Percentiles rank a stretch among this genome's conserved stretches.
These are phyloP conservation scores for Pelochelys cantorii DNA, from an alignment of 2,797 vertebrate species.

Conservation along the genomic window DNA sequence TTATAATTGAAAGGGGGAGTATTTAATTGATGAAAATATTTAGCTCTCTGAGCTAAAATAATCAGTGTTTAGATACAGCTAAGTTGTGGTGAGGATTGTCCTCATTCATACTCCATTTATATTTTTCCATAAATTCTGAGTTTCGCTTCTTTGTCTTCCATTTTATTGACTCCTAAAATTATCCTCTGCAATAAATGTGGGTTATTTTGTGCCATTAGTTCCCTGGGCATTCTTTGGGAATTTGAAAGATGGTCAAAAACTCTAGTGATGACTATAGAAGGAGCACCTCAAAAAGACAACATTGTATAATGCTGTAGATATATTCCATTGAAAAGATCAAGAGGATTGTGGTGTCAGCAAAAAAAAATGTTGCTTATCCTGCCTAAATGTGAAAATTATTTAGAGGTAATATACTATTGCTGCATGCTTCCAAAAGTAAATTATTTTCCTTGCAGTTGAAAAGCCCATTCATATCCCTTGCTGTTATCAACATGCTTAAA, in stretches of 20 bases:
- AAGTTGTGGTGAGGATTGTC: not conserved
- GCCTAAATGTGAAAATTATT: not conserved
- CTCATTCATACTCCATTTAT: not conserved
- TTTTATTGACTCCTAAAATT: not conserved
- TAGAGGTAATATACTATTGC: not conserved
- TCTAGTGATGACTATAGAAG: not conserved
- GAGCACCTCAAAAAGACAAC: not conserved
- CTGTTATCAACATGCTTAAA: not conserved
- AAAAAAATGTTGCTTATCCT: not conserved
- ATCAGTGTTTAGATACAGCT: not conserved
- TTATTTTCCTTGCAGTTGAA: not conserved
- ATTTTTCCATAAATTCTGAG: not conserved
- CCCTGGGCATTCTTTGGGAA: not conserved
- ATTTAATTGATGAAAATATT: not conserved
- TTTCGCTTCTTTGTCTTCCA: not conserved
- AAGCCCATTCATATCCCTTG: not conserved
- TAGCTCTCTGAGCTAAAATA: not conserved
- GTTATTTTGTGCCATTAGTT: not conserved
- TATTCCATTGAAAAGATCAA: not conserved
- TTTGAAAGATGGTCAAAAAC: not conserved
- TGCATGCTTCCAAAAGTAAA: not conserved
- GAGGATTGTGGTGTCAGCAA: not conserved
- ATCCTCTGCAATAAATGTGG: not conserved
- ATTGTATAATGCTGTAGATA: not conserved
- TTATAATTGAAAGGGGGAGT: not conserved